Percentiles rank a stretch among this genome's conserved stretches.
These are phyloP conservation scores for Phataginus tetradactyla DNA, from an alignment of 2,797 vertebrate species.

Conservation along the genomic window DNA sequence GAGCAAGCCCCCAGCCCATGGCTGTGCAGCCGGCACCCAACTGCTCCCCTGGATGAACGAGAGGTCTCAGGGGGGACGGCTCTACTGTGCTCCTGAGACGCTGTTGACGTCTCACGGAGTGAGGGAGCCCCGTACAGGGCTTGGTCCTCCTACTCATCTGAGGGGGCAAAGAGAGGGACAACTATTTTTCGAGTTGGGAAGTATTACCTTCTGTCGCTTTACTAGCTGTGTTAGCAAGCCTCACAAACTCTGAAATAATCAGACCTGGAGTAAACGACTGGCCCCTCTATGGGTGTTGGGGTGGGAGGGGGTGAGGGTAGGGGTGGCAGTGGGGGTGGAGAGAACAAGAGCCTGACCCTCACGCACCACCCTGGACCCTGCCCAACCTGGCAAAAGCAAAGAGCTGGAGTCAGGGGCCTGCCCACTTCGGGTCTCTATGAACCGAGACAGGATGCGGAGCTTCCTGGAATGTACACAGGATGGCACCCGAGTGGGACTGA, in stretches of 20 bases:
- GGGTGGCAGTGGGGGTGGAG: no score
- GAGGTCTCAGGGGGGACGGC: rapidly evolving
- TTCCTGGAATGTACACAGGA: neutral
- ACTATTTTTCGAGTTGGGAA: neutral
- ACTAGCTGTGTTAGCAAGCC: neutral
- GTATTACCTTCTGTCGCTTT: neutral
- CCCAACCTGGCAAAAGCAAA: neutral
- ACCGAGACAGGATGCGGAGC: neutral
- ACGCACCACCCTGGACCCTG: neutral
- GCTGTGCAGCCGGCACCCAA: neutral
- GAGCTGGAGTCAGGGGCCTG: neutral
- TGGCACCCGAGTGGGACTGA: neutral
- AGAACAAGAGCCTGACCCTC: neutral
- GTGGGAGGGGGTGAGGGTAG: neutral
- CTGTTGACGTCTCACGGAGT: rapidly evolving
- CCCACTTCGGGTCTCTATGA: neutral
- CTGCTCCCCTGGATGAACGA: neutral
- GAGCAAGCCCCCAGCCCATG: neutral
- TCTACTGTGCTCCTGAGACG: no score
- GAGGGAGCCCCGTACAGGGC: neutral
- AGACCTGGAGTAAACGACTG: neutral
- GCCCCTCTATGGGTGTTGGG: rapidly evolving
- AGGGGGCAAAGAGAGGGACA: neutral
- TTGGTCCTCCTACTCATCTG: neutral
- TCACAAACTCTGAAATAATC: neutral